These are phyloP conservation scores for Odocoileus hemionus DNA, from an alignment of 2,113 vertebrate genomes.

Conservation along the genomic window DNA sequence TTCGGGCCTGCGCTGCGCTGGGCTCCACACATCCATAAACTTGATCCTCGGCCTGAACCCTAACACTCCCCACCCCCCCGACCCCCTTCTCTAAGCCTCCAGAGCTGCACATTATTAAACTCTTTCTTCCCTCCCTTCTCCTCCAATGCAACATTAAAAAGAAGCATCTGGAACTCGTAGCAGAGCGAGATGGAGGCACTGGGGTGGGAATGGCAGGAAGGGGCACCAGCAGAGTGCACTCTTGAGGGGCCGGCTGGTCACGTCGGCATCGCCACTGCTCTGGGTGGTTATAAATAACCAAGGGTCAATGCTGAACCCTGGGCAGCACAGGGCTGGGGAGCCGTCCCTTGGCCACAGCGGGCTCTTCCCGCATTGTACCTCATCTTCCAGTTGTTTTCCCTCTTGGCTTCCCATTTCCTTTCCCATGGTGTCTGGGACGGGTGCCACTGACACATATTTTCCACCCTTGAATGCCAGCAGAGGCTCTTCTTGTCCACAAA, in stretches of 20 bases:
- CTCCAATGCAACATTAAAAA: slow-evolving; percentile 70
- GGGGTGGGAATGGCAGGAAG: slow-evolving; percentile 77
- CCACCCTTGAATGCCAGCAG: slow-evolving; percentile 99
- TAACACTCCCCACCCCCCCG: slow-evolving; percentile 71
- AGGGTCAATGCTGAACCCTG: slow-evolving; percentile 60
- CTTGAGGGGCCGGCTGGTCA: slow-evolving; percentile 71
- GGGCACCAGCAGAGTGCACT: slow-evolving; percentile 78
- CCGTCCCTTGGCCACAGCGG: slow-evolving; percentile 77
- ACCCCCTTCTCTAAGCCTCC: slow-evolving; percentile 66
- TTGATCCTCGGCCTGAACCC: slow-evolving; percentile 85
- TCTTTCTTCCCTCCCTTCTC: slow-evolving; percentile 67
- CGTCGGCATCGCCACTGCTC: slow-evolving; percentile 63
- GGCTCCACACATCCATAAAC: slow-evolving; percentile 82
- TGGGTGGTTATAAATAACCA: slow-evolving; percentile 75
- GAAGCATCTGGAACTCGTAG: slow-evolving; percentile 86
- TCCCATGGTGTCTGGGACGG: slow-evolving; percentile 87
- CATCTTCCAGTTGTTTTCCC: slow-evolving; percentile 93
- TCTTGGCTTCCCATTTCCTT: slow-evolving; percentile 86
- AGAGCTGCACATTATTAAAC: slow-evolving; percentile 78
- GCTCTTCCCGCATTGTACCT: slow-evolving; percentile 89
- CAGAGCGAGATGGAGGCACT: slow-evolving; percentile 69
- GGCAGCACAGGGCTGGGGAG: slow-evolving; percentile 73
- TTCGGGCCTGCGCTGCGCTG: slow-evolving; percentile 73
- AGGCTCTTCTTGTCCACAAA: slow-evolving; percentile 99
- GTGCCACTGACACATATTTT: slow-evolving; percentile 97